These are phyloP conservation scores for Muraenolepis orangiensis DNA, from an alignment of 2,797 vertebrate species.

Conservation along the genomic window DNA sequence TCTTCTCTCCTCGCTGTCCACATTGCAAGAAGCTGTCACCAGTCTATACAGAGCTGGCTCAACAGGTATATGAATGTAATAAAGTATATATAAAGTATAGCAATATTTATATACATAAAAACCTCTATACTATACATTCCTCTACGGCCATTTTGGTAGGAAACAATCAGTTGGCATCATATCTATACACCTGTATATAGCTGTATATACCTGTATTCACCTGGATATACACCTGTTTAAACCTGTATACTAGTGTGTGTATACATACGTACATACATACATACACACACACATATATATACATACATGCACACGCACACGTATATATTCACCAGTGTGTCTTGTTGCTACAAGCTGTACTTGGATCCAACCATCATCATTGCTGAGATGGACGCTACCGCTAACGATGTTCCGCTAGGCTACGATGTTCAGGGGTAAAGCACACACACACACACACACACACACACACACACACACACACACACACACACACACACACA, in stretches of 20 bases:
- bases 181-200: neutral
- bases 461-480: neutral
- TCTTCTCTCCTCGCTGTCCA: constrained; percentile 71
- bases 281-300: too few species aligned
- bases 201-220: neutral
- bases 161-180: too few species aligned
- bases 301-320: too few species aligned
- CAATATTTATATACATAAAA: constrained; percentile 53
- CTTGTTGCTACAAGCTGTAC: constrained; percentile 52
- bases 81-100: too few species aligned
- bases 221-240: too few species aligned
- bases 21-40: constrained; percentile 75
- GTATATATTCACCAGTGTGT: too few species aligned
- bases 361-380: constrained; percentile 58
- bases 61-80: constrained; percentile 52
- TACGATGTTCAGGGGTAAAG: constrained; percentile 76
- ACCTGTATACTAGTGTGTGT: too few species aligned
- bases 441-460: neutral
- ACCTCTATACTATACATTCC: constrained; percentile 33
- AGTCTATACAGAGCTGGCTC: constrained; percentile 65
- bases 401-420: constrained; percentile 70
- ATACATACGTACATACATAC: too few species aligned
- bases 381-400: constrained; percentile 73
- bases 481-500: too few species aligned
- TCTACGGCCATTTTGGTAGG: neutral